Conservation (phyloP, 2,888 invertebrate genomes). For the Drosophila sordidula region DNA sequence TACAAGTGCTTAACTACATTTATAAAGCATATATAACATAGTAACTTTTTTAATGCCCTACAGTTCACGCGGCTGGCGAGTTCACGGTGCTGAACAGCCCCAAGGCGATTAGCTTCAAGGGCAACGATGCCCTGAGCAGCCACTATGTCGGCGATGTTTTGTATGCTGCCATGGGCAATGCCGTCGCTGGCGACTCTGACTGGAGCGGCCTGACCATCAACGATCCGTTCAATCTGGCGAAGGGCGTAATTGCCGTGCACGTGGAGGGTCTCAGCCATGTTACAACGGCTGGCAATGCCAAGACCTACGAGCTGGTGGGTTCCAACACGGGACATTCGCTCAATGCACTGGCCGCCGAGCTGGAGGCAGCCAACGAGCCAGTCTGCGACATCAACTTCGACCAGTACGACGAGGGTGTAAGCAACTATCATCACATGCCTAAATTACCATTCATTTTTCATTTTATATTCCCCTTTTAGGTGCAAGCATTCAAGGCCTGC, state of each 20-base stretch:
- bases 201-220: constrained; percentile 90
- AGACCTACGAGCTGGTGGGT: constrained; percentile 78
- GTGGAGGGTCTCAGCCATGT: constrained; percentile 89
- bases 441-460: background rate
- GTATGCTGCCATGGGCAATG: constrained; percentile 90
- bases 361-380: constrained; percentile 87
- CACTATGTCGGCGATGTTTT: constrained; percentile 90
- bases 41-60: background rate
- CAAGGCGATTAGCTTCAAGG: constrained; percentile 89
- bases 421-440: constrained; percentile 57
- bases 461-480: constrained; percentile 35
- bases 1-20: background rate
- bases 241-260: constrained; percentile 89
- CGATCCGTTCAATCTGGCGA: constrained; percentile 91
- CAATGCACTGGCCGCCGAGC: constrained; percentile 87
- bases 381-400: constrained; percentile 88
- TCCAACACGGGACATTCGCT: constrained; percentile 73
- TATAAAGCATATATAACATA: background rate
- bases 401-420: constrained; percentile 88
- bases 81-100: constrained; percentile 90
- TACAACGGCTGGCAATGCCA: constrained; percentile 67
- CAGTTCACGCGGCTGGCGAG: constrained; percentile 85
- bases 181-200: constrained; percentile 89
- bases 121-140: constrained; percentile 87
- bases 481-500: constrained; percentile 65